Percentiles rank a stretch among this genome's conserved stretches.
Conservation (phyloP, 2,113 vertebrate species). For the Penelope pileata region DNA sequence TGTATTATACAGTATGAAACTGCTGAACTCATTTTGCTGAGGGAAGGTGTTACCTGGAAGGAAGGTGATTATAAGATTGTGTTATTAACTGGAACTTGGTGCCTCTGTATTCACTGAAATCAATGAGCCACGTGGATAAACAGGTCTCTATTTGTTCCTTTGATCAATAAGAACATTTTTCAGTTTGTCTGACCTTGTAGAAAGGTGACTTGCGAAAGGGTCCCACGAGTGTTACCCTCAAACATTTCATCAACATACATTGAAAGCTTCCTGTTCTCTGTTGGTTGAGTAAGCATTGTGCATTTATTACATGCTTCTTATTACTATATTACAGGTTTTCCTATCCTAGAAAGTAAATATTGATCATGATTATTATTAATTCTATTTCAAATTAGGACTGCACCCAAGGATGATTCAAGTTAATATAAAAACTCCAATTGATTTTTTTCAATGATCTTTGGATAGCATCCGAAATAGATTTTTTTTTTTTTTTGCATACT, state of each 20-base stretch:
- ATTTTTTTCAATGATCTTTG: background rate
- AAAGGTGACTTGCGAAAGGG: background rate
- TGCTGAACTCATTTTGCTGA: background rate
- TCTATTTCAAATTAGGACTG: background rate
- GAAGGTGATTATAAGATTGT: background rate
- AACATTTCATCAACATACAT: background rate
- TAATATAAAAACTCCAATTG: constrained; percentile 29
- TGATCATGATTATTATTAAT: background rate
- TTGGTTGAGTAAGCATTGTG: background rate
- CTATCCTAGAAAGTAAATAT: constrained; percentile 38
- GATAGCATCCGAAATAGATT: background rate
- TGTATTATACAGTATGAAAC: background rate
- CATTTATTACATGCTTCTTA: constrained; percentile 19
- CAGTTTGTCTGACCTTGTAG: background rate
- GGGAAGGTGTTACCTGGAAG: background rate
- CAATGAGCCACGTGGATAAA: background rate
- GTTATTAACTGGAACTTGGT: background rate
- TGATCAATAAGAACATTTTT: background rate
- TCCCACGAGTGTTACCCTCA: background rate
- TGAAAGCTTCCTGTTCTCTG: background rate
- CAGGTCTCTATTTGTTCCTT: background rate
- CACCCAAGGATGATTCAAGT: background rate
- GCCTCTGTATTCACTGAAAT: background rate
- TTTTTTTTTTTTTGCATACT: background rate
- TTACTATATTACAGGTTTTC: background rate